Base-by-base conservation (phyloP, 2,113 vertebrate species). In the Pionites leucogaster region DNA sequence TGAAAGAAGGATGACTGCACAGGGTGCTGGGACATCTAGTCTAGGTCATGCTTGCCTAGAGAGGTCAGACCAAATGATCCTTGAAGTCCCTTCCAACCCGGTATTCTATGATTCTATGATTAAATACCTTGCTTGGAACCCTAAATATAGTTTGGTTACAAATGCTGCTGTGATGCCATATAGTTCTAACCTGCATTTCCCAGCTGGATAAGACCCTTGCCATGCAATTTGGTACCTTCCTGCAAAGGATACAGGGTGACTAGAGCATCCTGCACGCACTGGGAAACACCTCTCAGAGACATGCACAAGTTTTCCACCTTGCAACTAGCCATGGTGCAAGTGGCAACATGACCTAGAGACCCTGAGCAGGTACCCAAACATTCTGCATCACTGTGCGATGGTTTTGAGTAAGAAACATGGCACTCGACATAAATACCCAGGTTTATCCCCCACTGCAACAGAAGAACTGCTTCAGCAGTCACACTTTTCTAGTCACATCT, bases 361-460 rank as follows among this genome's bases (percentile, higher is more conserved):
- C 2, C 29, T 65, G 42, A 71, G 47, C 33, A 79, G 41, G 13
- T 12, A 31, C 22, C 33, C 31, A 46, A 19, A 28, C 9, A 17
- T 79, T 41, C 55, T 62, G 27, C 2, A 0, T 52, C 33, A 15
- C 24, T n/a, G 19, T 62, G 57, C n/a, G 53, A 63, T 15, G 23
- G 17, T 62, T 85, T 25, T 55, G 10, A 72, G 12, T 47, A 68
- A 68, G 62, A n/a, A 64, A 37, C 11, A 29, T 1, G 4, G 72
- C 11, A 47, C 17, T 46, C 22, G 5, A 28, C 28, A 29, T 11
- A 59, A 75, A 57, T 6, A 59, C 18, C 25, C 7, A 29, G 42
- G 17, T 49, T 44, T 82, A 22, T 25, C 14, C 1, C 47, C 9
- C 7, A 11, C 27, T 1, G 1, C 52, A 46, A 12, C 2, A 11